phyloP scores from a whole-genome alignment of 2,797 vertebrate genomes.

The Lithobates sylvaticus region DNA sequence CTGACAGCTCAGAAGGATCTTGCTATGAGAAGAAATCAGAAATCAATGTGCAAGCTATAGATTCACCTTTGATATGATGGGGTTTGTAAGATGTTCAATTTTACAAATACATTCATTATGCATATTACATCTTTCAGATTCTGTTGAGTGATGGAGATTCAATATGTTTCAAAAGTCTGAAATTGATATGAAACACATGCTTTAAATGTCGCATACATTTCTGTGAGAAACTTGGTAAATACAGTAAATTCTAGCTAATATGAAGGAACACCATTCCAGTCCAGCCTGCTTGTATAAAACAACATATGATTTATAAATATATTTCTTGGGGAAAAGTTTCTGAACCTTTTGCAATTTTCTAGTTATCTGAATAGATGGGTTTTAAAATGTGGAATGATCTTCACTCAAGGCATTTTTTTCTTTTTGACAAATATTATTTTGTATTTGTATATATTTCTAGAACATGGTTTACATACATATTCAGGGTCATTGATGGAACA shows the following conservation, averaged over 20 bases:
- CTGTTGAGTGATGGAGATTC: background rate
- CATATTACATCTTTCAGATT: conserved; percentile 11
- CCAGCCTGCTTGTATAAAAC: too few relatives aligned
- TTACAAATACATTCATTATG: conserved; percentile 48
- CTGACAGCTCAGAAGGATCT: conserved; percentile 22
- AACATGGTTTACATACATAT: too few relatives aligned
- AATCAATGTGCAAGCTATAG: conserved; percentile 8
- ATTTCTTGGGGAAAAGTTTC: too few relatives aligned
- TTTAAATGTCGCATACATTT: conserved; percentile 9
- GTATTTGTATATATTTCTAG: too few relatives aligned
- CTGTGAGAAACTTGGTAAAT: background rate
- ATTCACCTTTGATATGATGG: conserved; percentile 26
- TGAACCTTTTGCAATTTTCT: too few relatives aligned
- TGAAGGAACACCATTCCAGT: too few relatives aligned
- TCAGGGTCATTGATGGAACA: too few relatives aligned
- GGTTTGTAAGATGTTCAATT: conserved; percentile 35
- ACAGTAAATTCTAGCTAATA: background rate
- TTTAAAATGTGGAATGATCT: too few relatives aligned
- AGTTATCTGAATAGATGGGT: too few relatives aligned
- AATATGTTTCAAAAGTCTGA: background rate
- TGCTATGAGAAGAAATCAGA: background rate
- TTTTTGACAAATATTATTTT: too few relatives aligned
- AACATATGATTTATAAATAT: too few relatives aligned
- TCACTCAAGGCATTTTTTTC: too few relatives aligned
- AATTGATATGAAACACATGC: conserved; percentile 8